Conservation (phyloP, 2,888 invertebrate genomes). For the Apantesis nais region DNA sequence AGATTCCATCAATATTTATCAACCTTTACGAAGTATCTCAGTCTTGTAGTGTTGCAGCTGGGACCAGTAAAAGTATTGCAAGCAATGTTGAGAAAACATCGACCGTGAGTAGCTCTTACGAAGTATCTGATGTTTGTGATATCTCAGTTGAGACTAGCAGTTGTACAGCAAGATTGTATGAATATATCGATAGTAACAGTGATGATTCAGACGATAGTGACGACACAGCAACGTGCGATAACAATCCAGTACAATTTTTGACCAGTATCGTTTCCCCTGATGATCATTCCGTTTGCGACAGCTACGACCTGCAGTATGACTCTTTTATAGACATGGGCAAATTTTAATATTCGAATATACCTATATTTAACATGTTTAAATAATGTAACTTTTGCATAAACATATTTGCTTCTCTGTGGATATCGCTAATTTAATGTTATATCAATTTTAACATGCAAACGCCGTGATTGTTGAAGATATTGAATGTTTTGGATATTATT, state of each 20-base stretch:
- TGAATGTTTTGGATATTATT: slow-evolving; percentile 39
- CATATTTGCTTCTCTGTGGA: slow-evolving; percentile 63
- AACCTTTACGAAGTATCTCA: slow-evolving; percentile 51
- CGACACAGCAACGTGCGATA: slow-evolving; percentile 71
- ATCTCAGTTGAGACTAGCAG: slow-evolving; percentile 33
- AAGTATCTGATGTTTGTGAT: slow-evolving; percentile 44
- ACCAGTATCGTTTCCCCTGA: slow-evolving; percentile 52
- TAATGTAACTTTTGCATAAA: slow-evolving; percentile 49
- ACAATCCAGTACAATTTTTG: slow-evolving; percentile 50
- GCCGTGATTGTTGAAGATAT: slow-evolving; percentile 42
- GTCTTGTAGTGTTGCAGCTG: slow-evolving; percentile 41
- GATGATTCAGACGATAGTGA: slow-evolving; percentile 68
- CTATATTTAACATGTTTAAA: slow-evolving; percentile 46
- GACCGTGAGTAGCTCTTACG: not conserved
- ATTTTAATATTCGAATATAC: slow-evolving; percentile 64
- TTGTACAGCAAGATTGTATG: slow-evolving; percentile 49
- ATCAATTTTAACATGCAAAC: slow-evolving; percentile 50
- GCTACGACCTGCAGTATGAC: slow-evolving; percentile 80
- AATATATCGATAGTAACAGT: slow-evolving; percentile 74
- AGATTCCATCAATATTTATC: slow-evolving; percentile 53
- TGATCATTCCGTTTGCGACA: slow-evolving; percentile 66
- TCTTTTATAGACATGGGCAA: slow-evolving; percentile 84
- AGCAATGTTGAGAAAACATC: slow-evolving; percentile 1
- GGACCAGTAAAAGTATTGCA: slow-evolving; percentile 17
- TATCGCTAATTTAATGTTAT: slow-evolving; percentile 52